Evolutionary conservation across 2,888 invertebrate genomes (phyloP).

Genomic region (Dugesia japonica): DNA sequence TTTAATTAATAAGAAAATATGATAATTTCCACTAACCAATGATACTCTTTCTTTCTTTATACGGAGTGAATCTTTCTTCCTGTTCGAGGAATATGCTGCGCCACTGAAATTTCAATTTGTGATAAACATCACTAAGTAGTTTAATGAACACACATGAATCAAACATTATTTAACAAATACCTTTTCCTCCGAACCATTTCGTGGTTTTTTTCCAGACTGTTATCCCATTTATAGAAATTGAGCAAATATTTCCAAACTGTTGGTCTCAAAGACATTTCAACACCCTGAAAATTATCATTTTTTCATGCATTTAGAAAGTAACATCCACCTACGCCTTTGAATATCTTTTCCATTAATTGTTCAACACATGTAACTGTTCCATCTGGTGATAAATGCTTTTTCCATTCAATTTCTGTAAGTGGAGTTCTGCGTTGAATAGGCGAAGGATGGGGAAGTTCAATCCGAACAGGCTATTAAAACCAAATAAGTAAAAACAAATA

Average conservation of each 20-base stretch:
- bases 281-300: too few relatives aligned
- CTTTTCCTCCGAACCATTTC: slow-evolving; percentile 59
- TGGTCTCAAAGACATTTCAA: slow-evolving; percentile 52
- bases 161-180: too few relatives aligned
- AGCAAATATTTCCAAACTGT: slow-evolving; percentile 88
- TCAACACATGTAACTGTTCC: slow-evolving; percentile 66
- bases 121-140: slow-evolving; percentile 62
- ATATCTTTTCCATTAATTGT: slow-evolving; percentile 67
- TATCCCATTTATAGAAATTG: slow-evolving; percentile 70
- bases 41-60: slow-evolving; percentile 68
- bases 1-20: too few relatives aligned
- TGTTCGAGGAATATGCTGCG: slow-evolving; percentile 69
- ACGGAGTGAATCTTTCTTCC: slow-evolving; percentile 69
- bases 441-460: slow-evolving; percentile 58
- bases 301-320: too few relatives aligned
- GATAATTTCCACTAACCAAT: too few relatives aligned
- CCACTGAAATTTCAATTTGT: slow-evolving; percentile 90
- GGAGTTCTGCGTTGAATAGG: slow-evolving; percentile 59
- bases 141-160: too few relatives aligned
- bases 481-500: neutral
- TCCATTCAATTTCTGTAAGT: slow-evolving; percentile 65
- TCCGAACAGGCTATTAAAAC: slow-evolving; percentile 20
- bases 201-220: slow-evolving; percentile 59
- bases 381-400: slow-evolving; percentile 61
- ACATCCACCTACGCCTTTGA: slow-evolving; percentile 72